Percentiles rank a stretch among this genome's conserved stretches.
Evolutionary conservation across 1,140 invertebrate genomes (phyloP).

Genomic region (Linepithema humile): DNA sequence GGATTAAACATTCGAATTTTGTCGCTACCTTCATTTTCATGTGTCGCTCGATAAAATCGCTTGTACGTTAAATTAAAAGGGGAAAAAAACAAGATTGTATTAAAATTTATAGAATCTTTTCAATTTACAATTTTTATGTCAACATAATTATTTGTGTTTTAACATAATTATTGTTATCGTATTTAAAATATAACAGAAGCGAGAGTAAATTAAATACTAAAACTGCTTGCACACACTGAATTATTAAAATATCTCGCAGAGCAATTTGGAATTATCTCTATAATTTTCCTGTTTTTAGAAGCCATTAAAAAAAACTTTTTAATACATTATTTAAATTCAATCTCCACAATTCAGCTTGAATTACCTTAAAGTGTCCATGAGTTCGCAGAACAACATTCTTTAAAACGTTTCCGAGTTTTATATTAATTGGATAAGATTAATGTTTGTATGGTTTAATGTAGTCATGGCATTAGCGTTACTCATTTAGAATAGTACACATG

Average conservation of each 20-base stretch:
- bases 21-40: not conserved
- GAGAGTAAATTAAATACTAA: not conserved
- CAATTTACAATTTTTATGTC: not conserved
- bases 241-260: not conserved
- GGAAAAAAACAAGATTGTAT: not conserved
- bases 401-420: not conserved
- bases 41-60: not conserved
- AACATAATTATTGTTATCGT: too few relatives aligned
- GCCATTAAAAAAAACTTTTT: not conserved
- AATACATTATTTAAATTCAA: not conserved
- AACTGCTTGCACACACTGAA: too few relatives aligned
- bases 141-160: too few relatives aligned
- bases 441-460: too few relatives aligned
- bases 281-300: not conserved
- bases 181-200: too few relatives aligned
- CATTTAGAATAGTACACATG: not conserved
- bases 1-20: slow-evolving; percentile 59
- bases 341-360: not conserved
- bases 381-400: not conserved
- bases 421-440: not conserved
- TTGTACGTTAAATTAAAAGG: not conserved
- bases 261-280: not conserved
- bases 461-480: too few relatives aligned
- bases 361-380: not conserved
- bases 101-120: not conserved